These are phyloP conservation scores for Ganaspis sp. DNA, from an alignment of 1,140 invertebrate species.

Conservation along the genomic window DNA sequence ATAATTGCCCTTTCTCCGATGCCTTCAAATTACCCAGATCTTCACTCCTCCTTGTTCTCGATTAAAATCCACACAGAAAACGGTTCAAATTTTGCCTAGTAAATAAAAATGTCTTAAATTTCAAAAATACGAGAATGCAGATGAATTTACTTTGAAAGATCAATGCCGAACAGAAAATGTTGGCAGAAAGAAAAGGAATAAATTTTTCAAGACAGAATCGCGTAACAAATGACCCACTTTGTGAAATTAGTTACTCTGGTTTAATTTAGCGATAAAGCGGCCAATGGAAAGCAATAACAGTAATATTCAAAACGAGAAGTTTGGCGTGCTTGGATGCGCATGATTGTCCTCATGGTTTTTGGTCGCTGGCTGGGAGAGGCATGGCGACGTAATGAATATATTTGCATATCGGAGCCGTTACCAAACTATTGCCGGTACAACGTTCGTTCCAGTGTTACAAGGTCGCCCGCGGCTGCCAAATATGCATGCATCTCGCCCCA, in stretches of 20 bases:
- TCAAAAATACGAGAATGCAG: too few species aligned
- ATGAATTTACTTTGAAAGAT: too few species aligned
- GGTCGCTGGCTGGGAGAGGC: constrained; percentile 52
- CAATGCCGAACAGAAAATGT: too few species aligned
- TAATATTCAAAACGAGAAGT: constrained; percentile 15
- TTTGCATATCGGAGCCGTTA: constrained; percentile 75
- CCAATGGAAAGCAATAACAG: constrained; percentile 14
- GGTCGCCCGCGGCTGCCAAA: constrained; percentile 70
- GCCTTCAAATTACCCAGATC: too few species aligned
- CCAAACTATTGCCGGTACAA: constrained; percentile 72
- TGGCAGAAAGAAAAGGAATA: too few species aligned
- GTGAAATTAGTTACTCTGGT: constrained; percentile 6
- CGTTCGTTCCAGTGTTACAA: constrained; percentile 62
- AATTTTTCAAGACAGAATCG: neutral
- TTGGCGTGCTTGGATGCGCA: constrained; percentile 2
- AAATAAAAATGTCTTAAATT: too few species aligned
- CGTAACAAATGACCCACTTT: neutral
- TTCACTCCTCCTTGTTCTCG: too few species aligned
- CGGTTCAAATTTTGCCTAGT: too few species aligned
- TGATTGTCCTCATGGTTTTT: constrained; percentile 37
- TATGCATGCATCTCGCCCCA: constrained; percentile 73
- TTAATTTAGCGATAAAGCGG: constrained; percentile 19
- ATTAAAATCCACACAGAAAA: too few species aligned
- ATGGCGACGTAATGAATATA: constrained; percentile 73
- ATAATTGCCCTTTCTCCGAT: constrained; percentile 29